Percentiles rank a stretch among this genome's conserved stretches.
Evolutionary conservation across 2,113 vertebrate species (phyloP).

Genomic region (Corvus cornix): DNA sequence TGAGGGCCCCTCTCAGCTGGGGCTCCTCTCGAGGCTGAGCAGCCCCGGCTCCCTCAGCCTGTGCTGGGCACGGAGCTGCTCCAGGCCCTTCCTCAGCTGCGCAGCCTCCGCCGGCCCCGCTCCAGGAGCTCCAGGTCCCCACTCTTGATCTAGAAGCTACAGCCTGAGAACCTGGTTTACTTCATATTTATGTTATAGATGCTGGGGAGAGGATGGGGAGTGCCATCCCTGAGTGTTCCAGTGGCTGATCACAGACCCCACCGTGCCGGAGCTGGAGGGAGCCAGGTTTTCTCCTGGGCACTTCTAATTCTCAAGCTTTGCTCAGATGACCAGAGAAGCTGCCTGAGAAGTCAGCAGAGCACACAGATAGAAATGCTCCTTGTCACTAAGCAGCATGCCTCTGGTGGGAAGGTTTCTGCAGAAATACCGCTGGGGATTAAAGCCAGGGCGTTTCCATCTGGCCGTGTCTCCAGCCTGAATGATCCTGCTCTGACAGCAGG

Average conservation of each 20-base stretch:
- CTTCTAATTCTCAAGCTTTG: not conserved
- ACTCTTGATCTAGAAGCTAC: not conserved
- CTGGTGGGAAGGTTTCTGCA: slow-evolving; percentile 12
- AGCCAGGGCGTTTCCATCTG: not conserved
- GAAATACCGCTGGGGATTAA: not conserved
- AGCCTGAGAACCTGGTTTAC: not conserved
- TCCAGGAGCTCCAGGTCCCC: not conserved
- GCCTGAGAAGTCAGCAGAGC: not conserved
- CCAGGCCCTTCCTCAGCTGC: not conserved
- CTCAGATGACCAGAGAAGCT: not conserved
- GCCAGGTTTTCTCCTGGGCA: not conserved
- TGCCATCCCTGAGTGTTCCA: not conserved
- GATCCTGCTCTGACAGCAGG: not conserved
- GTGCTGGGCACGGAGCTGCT: not conserved
- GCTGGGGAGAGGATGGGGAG: not conserved
- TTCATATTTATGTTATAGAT: not conserved
- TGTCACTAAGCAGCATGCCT: not conserved
- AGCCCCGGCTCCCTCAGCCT: not conserved
- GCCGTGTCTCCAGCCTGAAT: not conserved
- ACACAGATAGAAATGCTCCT: not conserved
- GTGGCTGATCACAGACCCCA: not conserved
- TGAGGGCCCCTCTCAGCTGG: not conserved
- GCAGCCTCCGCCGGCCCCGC: rapidly evolving
- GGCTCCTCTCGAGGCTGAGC: not conserved
- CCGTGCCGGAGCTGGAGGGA: rapidly evolving